Evolutionary conservation across 2,113 vertebrate genomes (phyloP), one percentile per base, ranked within the genome.

Genomic region (Sprattus sprattus): DNA sequence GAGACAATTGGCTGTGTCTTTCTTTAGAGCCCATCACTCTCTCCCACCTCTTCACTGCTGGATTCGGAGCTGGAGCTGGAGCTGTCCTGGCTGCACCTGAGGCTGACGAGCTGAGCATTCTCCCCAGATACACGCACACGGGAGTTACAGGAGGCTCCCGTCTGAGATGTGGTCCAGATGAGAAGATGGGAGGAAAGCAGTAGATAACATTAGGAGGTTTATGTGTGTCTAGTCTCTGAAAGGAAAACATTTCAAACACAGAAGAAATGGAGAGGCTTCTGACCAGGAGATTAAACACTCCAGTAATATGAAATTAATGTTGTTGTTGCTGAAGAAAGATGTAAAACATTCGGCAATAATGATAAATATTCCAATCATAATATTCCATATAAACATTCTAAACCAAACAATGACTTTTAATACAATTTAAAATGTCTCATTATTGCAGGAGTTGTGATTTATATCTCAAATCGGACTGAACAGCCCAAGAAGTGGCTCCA

Each of bases 41-140:
- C 18, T 28, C 91, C 91, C 85, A 94, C 93, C 91, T 93, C 92
- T 86, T 93, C 93, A 57, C 89, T 90, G 22, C 89, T 90, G 22
- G 93, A 94, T 88, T 93, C 92, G 0, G 92, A 93, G 89, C 94
- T 94, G n/a, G n/a, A n/a, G 85, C 94, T 94, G 84, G 91, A 92
- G 89, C 91, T 91, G 45, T 80, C 16, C 0, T 4, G 49, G 85
- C 83, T 49, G 44, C 94, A 95, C 2, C 46, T 88, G 67, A 94
- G 83, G 16, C 89, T 88, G 1, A 92, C 0, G 28, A 93, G 87
- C 64, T 89, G 84, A 0, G 87, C 2, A 0, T 85, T 39, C 44
- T 85, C 18, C 22, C 75, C 45, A 0, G 49, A 44, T 52, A 89
- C 28, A 2, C 84, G 88, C 9, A 92, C 90, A 49, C 88, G 88